Conservation (phyloP, 2,113 vertebrate species). For the Cyanoramphus novaezelandiae region DNA sequence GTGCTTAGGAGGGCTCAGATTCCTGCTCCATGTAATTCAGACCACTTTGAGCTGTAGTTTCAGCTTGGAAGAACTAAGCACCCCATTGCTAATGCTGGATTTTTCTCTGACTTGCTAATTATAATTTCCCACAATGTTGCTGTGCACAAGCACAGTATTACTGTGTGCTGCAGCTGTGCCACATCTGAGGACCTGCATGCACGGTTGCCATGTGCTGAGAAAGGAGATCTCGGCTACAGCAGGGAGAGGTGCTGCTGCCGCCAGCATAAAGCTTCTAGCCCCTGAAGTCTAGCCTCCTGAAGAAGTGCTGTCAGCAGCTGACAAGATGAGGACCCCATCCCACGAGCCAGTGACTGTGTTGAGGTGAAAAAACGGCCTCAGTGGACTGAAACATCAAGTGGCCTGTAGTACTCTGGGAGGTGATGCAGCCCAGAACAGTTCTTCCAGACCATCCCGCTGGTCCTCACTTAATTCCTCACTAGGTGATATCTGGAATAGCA, state of each 20-base stretch:
- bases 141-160: not conserved
- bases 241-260: not conserved
- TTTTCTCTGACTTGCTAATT: not conserved
- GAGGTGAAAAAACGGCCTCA: not conserved
- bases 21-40: not conserved
- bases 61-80: not conserved
- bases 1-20: not conserved
- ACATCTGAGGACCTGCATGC: not conserved
- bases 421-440: not conserved
- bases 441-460: not conserved
- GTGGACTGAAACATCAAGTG: not conserved
- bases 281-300: not conserved
- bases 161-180: not conserved
- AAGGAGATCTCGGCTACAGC: not conserved
- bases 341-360: not conserved
- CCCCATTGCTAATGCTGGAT: fast-evolving
- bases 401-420: not conserved
- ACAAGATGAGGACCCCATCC: not conserved
- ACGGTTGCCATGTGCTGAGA: fast-evolving
- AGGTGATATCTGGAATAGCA: not conserved
- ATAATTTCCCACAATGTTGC: not conserved
- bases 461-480: not conserved
- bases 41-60: not conserved
- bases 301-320: fast-evolving
- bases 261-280: not conserved